Percentiles rank a stretch among this genome's conserved stretches.
phyloP scores from a whole-genome alignment of 2,888 invertebrate genomes.

The Boloria selene region DNA sequence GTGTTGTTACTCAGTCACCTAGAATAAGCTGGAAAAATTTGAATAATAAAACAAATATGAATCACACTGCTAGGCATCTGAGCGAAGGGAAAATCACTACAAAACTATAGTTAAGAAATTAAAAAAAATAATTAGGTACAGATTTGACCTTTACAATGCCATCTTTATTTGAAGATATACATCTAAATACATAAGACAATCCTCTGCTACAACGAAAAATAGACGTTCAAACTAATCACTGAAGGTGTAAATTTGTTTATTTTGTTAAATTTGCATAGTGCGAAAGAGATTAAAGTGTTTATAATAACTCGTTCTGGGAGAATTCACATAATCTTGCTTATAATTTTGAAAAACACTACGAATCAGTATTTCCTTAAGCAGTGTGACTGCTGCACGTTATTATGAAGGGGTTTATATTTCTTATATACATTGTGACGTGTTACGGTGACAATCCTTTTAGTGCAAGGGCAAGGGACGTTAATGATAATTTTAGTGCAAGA shows the following conservation, averaged over 20 bases:
- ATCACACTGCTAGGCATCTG: too few relatives aligned
- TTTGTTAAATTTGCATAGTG: neutral
- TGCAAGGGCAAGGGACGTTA: constrained; percentile 39
- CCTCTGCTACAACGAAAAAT: neutral
- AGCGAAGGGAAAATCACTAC: too few relatives aligned
- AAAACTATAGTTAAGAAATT: too few relatives aligned
- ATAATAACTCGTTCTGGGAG: constrained; percentile 18
- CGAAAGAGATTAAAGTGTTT: neutral
- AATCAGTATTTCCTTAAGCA: constrained; percentile 54
- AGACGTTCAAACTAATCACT: neutral
- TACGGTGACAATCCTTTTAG: constrained; percentile 63
- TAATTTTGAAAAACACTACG: neutral
- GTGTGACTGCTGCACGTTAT: constrained; percentile 49
- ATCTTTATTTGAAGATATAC: neutral
- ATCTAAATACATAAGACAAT: neutral
- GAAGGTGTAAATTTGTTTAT: neutral
- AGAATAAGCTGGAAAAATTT: too few relatives aligned
- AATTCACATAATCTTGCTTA: constrained; percentile 14
- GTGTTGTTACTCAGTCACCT: too few relatives aligned
- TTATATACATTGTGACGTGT: constrained; percentile 56
- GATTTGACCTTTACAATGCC: too few relatives aligned
- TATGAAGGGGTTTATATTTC: constrained; percentile 55
- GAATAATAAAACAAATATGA: too few relatives aligned
- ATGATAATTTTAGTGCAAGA: constrained; percentile 37
- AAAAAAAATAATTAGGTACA: too few relatives aligned